These are phyloP conservation scores for Tapirus indicus DNA, from an alignment of 2,797 vertebrate species.

Conservation along the genomic window DNA sequence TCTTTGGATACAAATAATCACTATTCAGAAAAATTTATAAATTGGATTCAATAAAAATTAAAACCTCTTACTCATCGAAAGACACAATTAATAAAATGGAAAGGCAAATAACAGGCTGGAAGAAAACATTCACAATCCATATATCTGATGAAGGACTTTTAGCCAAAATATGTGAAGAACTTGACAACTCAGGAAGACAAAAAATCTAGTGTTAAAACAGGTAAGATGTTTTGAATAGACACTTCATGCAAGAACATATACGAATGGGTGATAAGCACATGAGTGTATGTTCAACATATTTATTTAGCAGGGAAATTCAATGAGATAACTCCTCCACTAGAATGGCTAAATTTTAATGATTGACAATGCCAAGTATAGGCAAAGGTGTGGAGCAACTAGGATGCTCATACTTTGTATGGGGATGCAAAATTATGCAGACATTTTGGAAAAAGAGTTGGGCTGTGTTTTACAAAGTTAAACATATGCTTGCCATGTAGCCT, in stretches of 20 bases:
- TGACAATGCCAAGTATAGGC: neutral
- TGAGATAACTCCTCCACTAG: neutral
- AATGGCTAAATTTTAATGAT: neutral
- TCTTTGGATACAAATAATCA: conserved; percentile 4
- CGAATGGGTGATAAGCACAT: neutral
- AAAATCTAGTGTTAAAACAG: neutral
- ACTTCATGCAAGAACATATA: neutral
- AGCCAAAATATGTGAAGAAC: neutral
- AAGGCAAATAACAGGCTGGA: neutral
- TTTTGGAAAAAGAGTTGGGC: neutral
- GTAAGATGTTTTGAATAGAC: neutral
- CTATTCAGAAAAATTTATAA: neutral
- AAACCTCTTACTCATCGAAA: neutral
- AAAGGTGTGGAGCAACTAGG: neutral
- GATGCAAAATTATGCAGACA: neutral
- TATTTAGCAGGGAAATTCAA: neutral
- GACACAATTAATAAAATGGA: neutral
- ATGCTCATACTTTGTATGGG: neutral
- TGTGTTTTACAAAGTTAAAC: neutral
- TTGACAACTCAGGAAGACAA: neutral
- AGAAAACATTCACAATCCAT: neutral
- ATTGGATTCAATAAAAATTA: neutral
- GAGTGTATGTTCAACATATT: neutral
- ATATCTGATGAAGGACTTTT: neutral
- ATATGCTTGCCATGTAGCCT: neutral